These are phyloP conservation scores for Amphipoea lucens DNA, from an alignment of 2,888 invertebrate genomes.

Conservation along the genomic window DNA sequence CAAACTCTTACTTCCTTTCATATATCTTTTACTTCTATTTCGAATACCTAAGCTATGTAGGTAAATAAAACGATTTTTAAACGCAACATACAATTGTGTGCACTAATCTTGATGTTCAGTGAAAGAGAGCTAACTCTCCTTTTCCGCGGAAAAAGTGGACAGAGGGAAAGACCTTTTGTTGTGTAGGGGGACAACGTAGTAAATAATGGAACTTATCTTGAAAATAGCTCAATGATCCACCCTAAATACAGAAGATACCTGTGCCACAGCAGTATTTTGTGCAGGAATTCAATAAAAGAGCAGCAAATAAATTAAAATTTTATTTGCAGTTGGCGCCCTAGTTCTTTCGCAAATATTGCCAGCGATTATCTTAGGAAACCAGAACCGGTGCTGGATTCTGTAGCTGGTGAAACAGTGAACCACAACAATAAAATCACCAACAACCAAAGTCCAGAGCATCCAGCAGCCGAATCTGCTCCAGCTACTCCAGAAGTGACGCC, in stretches of 20 bases:
- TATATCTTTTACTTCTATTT: not conserved
- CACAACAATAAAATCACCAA: constrained; percentile 28
- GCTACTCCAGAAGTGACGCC: constrained; percentile 33
- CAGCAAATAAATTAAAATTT: not conserved
- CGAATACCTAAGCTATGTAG: not conserved
- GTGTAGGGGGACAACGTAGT: not conserved
- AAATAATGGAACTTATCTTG: not conserved
- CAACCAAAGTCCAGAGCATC: constrained; percentile 9
- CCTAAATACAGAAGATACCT: not conserved
- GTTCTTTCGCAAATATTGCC: constrained; percentile 70
- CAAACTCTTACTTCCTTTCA: not conserved
- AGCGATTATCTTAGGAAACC: constrained; percentile 63
- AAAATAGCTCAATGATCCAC: not conserved
- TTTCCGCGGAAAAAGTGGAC: not conserved
- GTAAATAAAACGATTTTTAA: not conserved
- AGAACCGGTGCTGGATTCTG: constrained; percentile 64
- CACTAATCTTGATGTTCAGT: not conserved
- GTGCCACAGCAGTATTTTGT: too few species aligned
- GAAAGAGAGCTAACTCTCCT: not conserved
- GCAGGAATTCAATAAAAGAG: not conserved
- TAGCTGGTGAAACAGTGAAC: constrained; percentile 44
- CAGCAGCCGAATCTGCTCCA: constrained; percentile 23
- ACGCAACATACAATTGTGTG: not conserved
- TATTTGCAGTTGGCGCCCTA: constrained; percentile 75
- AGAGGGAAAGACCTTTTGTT: not conserved